Percentiles rank a stretch among this genome's conserved stretches.
phyloP scores from a whole-genome alignment of 2,888 invertebrate species.

The Drosophila mettleri region DNA sequence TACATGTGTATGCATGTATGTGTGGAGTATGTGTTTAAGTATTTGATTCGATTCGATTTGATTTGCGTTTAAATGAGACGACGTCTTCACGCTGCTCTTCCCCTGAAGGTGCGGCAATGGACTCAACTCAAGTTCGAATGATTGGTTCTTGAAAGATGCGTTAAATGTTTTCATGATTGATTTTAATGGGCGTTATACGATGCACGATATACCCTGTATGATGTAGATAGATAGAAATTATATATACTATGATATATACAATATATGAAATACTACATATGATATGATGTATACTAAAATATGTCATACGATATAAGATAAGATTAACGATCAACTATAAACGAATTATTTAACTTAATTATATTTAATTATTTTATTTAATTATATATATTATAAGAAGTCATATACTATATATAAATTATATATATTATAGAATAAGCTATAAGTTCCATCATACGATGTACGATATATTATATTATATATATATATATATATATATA shows the following conservation, averaged over 20 bases:
- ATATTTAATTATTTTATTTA: too few species aligned
- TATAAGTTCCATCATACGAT: too few species aligned
- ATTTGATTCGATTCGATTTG: constrained; percentile 14
- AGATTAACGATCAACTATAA: too few species aligned
- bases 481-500: too few species aligned
- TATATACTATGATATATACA: neutral
- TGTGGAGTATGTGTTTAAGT: neutral
- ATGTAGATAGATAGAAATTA: too few species aligned
- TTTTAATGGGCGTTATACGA: constrained; percentile 4
- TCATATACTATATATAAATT: too few species aligned
- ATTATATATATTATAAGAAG: too few species aligned
- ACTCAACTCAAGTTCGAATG: constrained; percentile 30
- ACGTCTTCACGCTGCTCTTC: constrained; percentile 24
- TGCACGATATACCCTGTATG: neutral
- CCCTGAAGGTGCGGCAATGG: constrained; percentile 28
- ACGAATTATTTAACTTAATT: too few species aligned
- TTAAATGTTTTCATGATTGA: constrained; percentile 3
- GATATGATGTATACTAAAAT: neutral
- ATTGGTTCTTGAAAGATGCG: constrained; percentile 8
- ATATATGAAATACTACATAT: neutral
- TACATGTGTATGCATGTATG: neutral
- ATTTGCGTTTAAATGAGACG: constrained; percentile 34
- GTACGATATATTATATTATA: too few species aligned
- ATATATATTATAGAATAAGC: too few species aligned
- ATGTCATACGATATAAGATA: neutral